Base-by-base conservation (phyloP, 2,888 invertebrate genomes). In the Mesochorus sp. region DNA sequence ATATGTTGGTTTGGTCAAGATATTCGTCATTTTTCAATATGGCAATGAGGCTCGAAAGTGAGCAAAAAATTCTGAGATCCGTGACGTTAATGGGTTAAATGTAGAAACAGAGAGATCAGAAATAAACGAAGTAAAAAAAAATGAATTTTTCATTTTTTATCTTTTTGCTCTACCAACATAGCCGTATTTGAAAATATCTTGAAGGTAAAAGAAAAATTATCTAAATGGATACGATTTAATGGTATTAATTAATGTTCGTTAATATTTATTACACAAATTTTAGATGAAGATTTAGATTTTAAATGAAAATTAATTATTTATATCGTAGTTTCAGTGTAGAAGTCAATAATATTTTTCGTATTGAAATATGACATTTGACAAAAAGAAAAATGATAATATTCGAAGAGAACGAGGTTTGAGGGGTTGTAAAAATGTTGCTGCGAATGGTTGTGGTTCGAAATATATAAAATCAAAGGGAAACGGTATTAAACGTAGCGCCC, bases 401-500 rank as follows among this genome's bases (percentile, higher is more conserved):
- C 26, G 8, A 62, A 66, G 49, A 42, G 37, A 42, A 28, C 37
- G 47, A 14, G 14, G 24, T 59, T 17, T 39, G 17, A 37, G 64
- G 44, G 17, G 19, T 55, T 28, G 37, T 17, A 31, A 21, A 21
- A 31, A 59, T 8, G 12, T 21, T 72, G 62, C 55, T 59, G 19
- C 24, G 28, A 24, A 10, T 34, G 37, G 34, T 37, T 34, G 57
- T 31, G 49, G 66, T 34, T 53, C n/a, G 14, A 37, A 42, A 26
- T 21, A 10, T 53, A 55, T 53, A 61, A 55, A 66, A 47, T 34
- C 72, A 76, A 76, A 81, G 68, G 76, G 42, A 66, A 44, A 39
- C 61, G 78, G 82, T 85, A 85, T 86, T 84, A 85, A 87, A 85
- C 81, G 85, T 83, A 82, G 79, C 80, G 81, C 76, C 79, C 80